These are phyloP conservation scores for Sphaerophoria taeniata DNA, from an alignment of 2,888 invertebrate genomes.

Conservation along the genomic window DNA sequence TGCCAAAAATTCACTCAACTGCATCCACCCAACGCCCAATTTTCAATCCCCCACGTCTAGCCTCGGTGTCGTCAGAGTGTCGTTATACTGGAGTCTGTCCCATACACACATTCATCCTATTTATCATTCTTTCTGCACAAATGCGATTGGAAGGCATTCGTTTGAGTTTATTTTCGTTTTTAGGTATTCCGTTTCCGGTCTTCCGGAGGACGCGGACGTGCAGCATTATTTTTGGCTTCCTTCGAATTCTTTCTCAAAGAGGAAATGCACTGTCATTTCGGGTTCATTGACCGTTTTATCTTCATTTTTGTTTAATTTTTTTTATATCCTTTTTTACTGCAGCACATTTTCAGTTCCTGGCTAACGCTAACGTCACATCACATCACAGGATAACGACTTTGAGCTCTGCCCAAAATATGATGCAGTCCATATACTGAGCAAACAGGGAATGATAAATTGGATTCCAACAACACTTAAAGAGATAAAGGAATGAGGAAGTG, in stretches of 20 bases:
- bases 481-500: not conserved
- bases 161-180: slow-evolving; percentile 31
- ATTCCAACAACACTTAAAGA: not conserved
- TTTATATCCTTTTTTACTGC: slow-evolving; percentile 24
- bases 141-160: slow-evolving; percentile 55
- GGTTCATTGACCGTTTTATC: slow-evolving; percentile 71
- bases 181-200: slow-evolving; percentile 26
- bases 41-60: not conserved
- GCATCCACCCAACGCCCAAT: slow-evolving; percentile 23
- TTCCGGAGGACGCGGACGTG: slow-evolving; percentile 36
- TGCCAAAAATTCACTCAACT: slow-evolving; percentile 72
- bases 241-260: slow-evolving; percentile 12
- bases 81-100: slow-evolving; percentile 34
- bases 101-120: slow-evolving; percentile 19
- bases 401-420: slow-evolving; percentile 41
- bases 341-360: slow-evolving; percentile 33
- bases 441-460: slow-evolving; percentile 48
- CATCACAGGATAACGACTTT: slow-evolving; percentile 43
- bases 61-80: not conserved
- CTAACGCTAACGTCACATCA: slow-evolving; percentile 6
- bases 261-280: slow-evolving; percentile 60
- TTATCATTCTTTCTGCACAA: slow-evolving; percentile 39
- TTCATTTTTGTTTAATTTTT: not conserved
- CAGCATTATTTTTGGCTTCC: slow-evolving; percentile 53
- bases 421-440: slow-evolving; percentile 32